Evolutionary conservation across 2,113 vertebrate species (phyloP).

Genomic region (Eira barbara): DNA sequence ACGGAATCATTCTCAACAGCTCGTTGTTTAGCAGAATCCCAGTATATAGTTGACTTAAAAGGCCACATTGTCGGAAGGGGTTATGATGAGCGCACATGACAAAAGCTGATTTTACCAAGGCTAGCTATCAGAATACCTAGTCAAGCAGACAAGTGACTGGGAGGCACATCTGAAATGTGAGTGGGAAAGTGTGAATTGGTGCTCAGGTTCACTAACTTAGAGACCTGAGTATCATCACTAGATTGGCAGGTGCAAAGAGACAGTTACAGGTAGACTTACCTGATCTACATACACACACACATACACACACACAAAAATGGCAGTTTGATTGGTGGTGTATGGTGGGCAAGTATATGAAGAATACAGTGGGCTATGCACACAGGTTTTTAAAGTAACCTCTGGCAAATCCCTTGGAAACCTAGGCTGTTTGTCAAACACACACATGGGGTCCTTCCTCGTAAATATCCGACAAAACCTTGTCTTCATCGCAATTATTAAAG

Average conservation of each 20-base stretch:
- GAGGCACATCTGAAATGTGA: background rate
- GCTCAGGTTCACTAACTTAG: background rate
- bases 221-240: background rate
- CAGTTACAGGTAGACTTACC: constrained; percentile 28
- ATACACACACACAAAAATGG: too few species aligned
- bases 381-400: constrained; percentile 36
- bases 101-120: background rate
- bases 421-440: constrained; percentile 64
- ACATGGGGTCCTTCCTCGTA: constrained; percentile 61
- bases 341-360: background rate
- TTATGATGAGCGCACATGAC: constrained; percentile 47
- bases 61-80: constrained; percentile 76
- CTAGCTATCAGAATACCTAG: constrained; percentile 1
- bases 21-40: constrained; percentile 85
- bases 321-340: background rate
- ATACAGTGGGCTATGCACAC: background rate
- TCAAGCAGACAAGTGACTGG: constrained; percentile 17
- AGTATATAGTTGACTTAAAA: constrained; percentile 77
- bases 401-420: constrained; percentile 69
- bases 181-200: background rate
- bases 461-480: constrained; percentile 4
- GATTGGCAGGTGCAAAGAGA: background rate
- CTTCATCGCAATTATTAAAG: constrained; percentile 26
- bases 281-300: background rate
- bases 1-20: constrained; percentile 86